A percentile compares a stretch with the other conserved stretches of the same genome.
Evolutionary conservation across 2,113 vertebrate species (phyloP).

Genomic region (Chinchilla lanigera): DNA sequence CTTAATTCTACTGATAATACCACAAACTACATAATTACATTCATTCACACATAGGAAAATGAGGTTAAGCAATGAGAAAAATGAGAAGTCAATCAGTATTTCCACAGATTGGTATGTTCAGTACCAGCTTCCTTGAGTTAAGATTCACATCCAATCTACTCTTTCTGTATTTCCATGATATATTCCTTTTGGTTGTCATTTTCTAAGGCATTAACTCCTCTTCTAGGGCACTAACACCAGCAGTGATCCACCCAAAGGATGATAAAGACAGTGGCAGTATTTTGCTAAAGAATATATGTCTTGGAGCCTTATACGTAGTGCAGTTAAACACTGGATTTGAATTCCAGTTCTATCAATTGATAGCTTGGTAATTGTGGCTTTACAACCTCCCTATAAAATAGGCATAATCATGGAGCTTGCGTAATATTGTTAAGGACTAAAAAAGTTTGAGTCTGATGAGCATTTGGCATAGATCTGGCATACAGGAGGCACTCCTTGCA

Average conservation of each 20-base stretch:
- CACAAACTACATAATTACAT: not conserved
- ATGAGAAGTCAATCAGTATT: not conserved
- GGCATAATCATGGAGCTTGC: not conserved
- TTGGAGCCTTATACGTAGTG: not conserved
- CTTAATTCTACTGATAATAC: constrained; percentile 36
- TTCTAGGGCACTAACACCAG: not conserved
- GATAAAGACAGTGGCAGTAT: not conserved
- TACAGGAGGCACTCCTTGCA: not conserved
- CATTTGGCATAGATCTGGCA: not conserved
- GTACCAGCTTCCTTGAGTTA: not conserved
- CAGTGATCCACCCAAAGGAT: not conserved
- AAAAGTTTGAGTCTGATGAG: not conserved
- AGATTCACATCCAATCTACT: not conserved
- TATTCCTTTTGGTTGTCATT: not conserved
- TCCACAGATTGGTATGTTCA: not conserved
- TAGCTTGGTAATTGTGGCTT: not conserved
- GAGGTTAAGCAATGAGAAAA: not conserved
- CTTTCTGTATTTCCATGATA: not conserved
- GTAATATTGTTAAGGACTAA: not conserved
- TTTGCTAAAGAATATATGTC: not conserved
- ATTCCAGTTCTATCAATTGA: not conserved
- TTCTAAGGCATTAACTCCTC: not conserved
- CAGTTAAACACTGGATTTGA: not conserved
- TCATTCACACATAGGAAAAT: not conserved
- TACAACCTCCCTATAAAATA: not conserved